These are phyloP conservation scores for Nettapus auritus DNA, from an alignment of 2,113 vertebrate species.

Conservation along the genomic window DNA sequence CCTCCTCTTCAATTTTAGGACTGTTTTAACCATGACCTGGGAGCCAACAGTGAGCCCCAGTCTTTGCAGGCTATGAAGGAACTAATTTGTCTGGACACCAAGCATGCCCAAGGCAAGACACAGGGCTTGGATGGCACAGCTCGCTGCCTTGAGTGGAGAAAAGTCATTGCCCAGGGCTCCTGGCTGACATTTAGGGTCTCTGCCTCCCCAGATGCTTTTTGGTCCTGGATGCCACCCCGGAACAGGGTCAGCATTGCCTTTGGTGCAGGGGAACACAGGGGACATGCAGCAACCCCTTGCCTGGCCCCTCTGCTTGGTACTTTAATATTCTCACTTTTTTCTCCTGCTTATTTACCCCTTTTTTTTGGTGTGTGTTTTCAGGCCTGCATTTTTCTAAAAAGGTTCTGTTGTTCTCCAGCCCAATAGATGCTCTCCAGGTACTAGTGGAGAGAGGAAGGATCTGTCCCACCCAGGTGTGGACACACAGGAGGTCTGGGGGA, in stretches of 20 bases:
- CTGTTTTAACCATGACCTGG: not conserved
- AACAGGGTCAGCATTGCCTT: not conserved
- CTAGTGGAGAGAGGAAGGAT: not conserved
- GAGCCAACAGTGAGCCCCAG: not conserved
- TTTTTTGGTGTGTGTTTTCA: not conserved
- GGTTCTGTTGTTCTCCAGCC: not conserved
- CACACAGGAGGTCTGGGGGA: not conserved
- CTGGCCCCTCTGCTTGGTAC: fast-evolving
- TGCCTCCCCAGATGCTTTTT: not conserved
- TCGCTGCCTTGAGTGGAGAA: not conserved
- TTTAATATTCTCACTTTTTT: not conserved
- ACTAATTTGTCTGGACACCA: too few species aligned
- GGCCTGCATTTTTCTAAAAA: not conserved
- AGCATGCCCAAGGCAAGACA: not conserved
- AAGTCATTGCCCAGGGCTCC: not conserved
- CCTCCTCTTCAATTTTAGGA: not conserved
- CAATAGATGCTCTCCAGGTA: constrained; percentile 7
- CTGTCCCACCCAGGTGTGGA: not conserved
- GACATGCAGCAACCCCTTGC: fast-evolving
- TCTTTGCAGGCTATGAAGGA: not conserved
- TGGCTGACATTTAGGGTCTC: not conserved
- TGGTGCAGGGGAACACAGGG: not conserved
- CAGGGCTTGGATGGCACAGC: not conserved
- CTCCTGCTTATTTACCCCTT: not conserved
- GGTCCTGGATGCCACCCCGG: not conserved